Evolutionary conservation across 2,113 vertebrate genomes (phyloP), one percentile per base, ranked within the genome.

Genomic region (Eudyptes chrysolophus): DNA sequence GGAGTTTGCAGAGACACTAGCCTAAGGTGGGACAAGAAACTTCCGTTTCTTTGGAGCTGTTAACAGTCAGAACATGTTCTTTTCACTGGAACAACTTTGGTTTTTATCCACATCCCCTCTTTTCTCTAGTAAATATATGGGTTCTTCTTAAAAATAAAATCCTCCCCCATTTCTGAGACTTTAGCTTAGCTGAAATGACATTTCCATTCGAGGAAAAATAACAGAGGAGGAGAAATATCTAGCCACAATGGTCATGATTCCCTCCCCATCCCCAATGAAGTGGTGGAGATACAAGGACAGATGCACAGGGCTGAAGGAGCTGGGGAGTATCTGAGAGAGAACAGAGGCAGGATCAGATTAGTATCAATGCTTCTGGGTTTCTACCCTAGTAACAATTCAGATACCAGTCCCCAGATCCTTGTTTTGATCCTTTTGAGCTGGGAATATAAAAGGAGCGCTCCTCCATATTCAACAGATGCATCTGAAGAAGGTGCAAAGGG

Each of bases 401-500:
- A 19, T 20, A 51, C 16, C 42, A 48, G 40, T 76, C n/a, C 40
- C 26, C 58, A 84, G 58, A 58, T 66, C 64, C 40, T 80, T 84
- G 85, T 70, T 96, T 96, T 92, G 91, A 94, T 96, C 68, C 64
- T 90, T 94, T 61, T 49, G 55, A 89, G 68, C 54, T 65, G 62
- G 60, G 21, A 77, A 79, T 88, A 68, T 87, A 42, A 96, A 96
- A 96, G 51, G 64, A 94, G 13, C 12, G 16, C 46, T 90, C 44
- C 80, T 95, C 76, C 79, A 84, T 84, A 92, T 96, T 96, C 92
- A 94, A 36, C 32, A 92, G 76, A 58, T 71, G 71, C 71, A 48
- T 71, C 51, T 86, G 80, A 52, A 88, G 55, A 85, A 77, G 71
- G 48, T 49, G 86, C 55, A 95, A 90, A 96, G 24, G 34, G 54